phyloP scores from a whole-genome alignment of 1,140 invertebrate species.

The Palaemon carinicauda region DNA sequence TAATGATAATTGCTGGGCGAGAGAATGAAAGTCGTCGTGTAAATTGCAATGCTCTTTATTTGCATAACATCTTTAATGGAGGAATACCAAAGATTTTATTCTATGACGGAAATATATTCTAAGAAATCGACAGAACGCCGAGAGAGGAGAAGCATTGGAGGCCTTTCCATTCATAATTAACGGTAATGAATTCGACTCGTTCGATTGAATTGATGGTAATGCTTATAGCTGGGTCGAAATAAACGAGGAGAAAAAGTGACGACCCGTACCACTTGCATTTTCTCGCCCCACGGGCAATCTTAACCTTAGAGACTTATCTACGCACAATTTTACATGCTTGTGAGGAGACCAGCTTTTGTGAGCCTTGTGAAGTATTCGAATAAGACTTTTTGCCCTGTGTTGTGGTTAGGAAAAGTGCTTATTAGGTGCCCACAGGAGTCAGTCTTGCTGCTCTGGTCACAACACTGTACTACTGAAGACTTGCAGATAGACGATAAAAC shows the following conservation, averaged over 20 bases:
- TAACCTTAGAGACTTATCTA: slow-evolving; percentile 22
- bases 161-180: too few relatives aligned
- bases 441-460: slow-evolving; percentile 14
- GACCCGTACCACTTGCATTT: neutral
- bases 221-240: neutral
- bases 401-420: slow-evolving; percentile 6
- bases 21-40: slow-evolving; percentile 1
- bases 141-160: too few relatives aligned
- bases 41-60: neutral
- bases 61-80: neutral
- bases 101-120: too few relatives aligned
- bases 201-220: too few relatives aligned
- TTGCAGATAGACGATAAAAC: slow-evolving; percentile 29
- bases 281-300: neutral
- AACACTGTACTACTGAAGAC: slow-evolving; percentile 21
- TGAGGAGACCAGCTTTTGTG: slow-evolving; percentile 34
- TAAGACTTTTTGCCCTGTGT: slow-evolving; percentile 14
- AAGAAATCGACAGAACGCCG: too few relatives aligned
- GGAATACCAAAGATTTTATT: too few relatives aligned
- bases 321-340: slow-evolving; percentile 33
- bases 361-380: neutral
- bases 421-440: slow-evolving; percentile 2
- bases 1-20: neutral
- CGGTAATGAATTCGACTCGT: too few relatives aligned
- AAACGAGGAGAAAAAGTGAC: neutral